Evolutionary conservation across 2,888 invertebrate species (phyloP), one percentile per base, ranked within the genome.

Genomic region (Zonitis immaculata): DNA sequence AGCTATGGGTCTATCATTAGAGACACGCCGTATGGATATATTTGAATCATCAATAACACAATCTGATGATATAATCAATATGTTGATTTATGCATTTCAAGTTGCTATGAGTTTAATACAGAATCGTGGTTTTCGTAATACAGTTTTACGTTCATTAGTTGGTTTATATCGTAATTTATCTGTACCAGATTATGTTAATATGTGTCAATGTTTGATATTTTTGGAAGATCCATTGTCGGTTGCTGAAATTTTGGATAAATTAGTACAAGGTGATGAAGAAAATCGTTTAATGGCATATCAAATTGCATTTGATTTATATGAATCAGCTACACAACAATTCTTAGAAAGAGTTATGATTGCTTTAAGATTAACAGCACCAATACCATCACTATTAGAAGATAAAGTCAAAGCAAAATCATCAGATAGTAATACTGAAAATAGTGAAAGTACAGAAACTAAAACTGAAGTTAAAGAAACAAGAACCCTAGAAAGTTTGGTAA

Each of bases 241-340:
- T 0, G 95, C 96, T 12, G 90, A 94, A 75, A 88, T 97, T 56
- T 79, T 98, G 6, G 95, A 95, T 69, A 91, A 89, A 76, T 79
- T 98, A 0, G 89, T 91, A 20, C 85, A 88, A 72, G 91, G 90
- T 3, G 76, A 80, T 11, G 85, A 87, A 68, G 81, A 80, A 67
- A 70, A 64, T 50, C 88, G 90, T 53, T 78, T 98, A 35, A 97
- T 98, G 93, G 96, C 96, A 0, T 99, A 95, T 77, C 99, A 99
- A 79, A 96, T 99, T 67, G 96, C 89, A 0, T 99, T 99, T 78
- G 99, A 99, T 80, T 82, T 99, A 64, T 99, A 99, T 73, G 99
- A 99, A 75, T 96, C 95, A 39, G 99, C 98, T 0, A 97, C 97
- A 1, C 99, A 99, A 76, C 95, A 98, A 73, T 97, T 97, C 75